Evolutionary conservation across 2,888 invertebrate species (phyloP).

Genomic region (Quadriops clusia): DNA sequence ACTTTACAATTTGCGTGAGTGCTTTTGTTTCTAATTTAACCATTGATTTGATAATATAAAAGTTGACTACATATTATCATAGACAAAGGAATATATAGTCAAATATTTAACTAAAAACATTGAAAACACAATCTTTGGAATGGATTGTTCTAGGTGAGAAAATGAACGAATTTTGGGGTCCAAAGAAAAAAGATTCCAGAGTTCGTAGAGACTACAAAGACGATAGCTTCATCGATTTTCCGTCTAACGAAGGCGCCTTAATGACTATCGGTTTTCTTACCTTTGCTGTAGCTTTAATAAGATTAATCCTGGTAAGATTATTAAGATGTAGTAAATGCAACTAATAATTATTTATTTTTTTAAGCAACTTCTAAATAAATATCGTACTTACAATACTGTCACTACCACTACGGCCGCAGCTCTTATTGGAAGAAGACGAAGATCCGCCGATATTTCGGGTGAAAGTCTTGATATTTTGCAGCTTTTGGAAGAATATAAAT

Average conservation of each 20-base stretch:
- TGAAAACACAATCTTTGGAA: too few species aligned
- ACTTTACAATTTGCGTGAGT: constrained; percentile 54
- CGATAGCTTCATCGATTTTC: constrained; percentile 55
- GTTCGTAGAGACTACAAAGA: constrained; percentile 26
- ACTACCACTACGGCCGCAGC: constrained; percentile 37
- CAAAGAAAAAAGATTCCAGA: constrained; percentile 10
- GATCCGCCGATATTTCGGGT: constrained; percentile 19
- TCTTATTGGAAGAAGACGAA: constrained; percentile 24
- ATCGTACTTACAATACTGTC: constrained; percentile 27
- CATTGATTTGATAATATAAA: too few species aligned
- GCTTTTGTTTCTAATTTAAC: constrained; percentile 5
- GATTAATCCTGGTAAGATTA: constrained; percentile 61
- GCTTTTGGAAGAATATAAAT: constrained; percentile 27
- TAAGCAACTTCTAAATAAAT: background rate
- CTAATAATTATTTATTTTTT: constrained; percentile 25
- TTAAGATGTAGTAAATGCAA: background rate
- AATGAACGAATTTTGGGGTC: constrained; percentile 19
- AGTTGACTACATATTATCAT: too few species aligned
- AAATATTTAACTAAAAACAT: too few species aligned
- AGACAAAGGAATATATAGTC: too few species aligned
- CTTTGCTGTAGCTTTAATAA: constrained; percentile 74
- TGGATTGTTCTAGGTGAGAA: constrained; percentile 19
- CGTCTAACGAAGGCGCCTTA: constrained; percentile 67
- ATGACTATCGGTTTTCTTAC: constrained; percentile 77
- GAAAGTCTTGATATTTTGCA: constrained; percentile 25